Base-by-base conservation (phyloP, 2,888 invertebrate species). In the Crossocerus cetratus region DNA sequence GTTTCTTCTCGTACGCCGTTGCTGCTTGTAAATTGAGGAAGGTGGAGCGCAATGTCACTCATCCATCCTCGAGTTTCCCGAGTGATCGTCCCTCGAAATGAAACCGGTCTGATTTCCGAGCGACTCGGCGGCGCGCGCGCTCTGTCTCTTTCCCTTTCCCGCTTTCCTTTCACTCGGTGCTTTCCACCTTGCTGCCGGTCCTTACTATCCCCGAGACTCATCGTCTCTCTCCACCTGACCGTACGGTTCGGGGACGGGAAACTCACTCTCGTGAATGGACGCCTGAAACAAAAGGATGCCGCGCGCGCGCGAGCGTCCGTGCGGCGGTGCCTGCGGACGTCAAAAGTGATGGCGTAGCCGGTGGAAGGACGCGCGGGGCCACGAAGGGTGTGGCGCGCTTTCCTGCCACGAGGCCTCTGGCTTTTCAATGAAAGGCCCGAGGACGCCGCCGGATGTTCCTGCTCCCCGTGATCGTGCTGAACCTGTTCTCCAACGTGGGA, bases 321-420 rank as follows among this genome's bases (percentile, higher is more conserved):
- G 74, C 74, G 74, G 70, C 80, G 72, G 68, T 58, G 32, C 32
- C 32, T 32, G 8, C 11, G 32, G 69, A 72, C 81, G 86, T 86
- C 84, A 84, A 82, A 84, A 84, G 78, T 83, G 85, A 86, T 84
- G 81, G 74, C 77, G 57, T 49, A 8, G 66, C 76, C 83, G 87
- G 77, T 84, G 87, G 86, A 86, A 86, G 84, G 86, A 87, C 84
- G 83, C 84, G 11, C 32, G 32, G 32, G 84, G 81, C 83, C 78
- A 75, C 65, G 75, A 81, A 85, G 87, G 88, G 87, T 88, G 87
- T 87, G 88, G 86, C 85, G 81, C 69, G 78, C 53, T 62, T 53
- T 60, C 43, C 69, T 62, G 66, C 74, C 63, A 56, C 42, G 59
- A 69, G 65, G 60, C 72, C 69, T 64, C 60, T 11, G 32, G 32